Base-by-base conservation (phyloP, 2,797 vertebrate species). In the Crocodylus rhombifer region DNA sequence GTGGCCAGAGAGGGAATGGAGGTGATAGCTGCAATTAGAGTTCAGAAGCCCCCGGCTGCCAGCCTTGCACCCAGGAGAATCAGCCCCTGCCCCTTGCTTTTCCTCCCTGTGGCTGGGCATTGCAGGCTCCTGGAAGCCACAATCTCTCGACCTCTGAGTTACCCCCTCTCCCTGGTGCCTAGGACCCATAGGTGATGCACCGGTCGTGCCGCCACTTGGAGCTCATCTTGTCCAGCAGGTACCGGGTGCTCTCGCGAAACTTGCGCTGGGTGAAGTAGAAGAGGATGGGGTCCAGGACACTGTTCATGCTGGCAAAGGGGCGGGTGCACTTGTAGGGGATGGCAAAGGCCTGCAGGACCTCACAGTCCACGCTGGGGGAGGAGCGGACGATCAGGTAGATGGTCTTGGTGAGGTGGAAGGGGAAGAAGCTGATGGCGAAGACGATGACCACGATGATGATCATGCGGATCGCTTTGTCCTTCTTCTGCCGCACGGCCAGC, bases 291-390 rank as follows among this genome's bases (percentile, higher is more conserved):
- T 99, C 99, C 2, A 99, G 97, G 14, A 99, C 98, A 0, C 99
- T 99, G 98, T 99, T 99, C 98, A 99, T 99, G 93, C 99, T 99
- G 96, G 99, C 99, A 0, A 99, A 99, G 2, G 99, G 99, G 89
- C 99, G 96, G 0, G 99, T 99, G 97, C 98, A 98, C 96, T 99
- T 99, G 92, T 99, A 99, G 88, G 99, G 97, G 1, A 99, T 98
- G 0, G 99, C 98, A 1, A 99, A 99, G 0, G 98, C 85, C 97
- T 99, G 99, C 21, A 98, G 96, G 0, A 95, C 85, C 0, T 97
- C 82, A 85, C 99, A 99, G 23, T 98, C 94, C 4, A 97, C 89
- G 0, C 3, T 2, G 0, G 97, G 95, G 0, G 98, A 93, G 1
- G 98, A 98, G 2, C 99, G 99, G 42, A 99, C 97, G 0, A 98